phyloP scores from a whole-genome alignment of 2,797 vertebrate species.

The Cossypha niveicapilla region DNA sequence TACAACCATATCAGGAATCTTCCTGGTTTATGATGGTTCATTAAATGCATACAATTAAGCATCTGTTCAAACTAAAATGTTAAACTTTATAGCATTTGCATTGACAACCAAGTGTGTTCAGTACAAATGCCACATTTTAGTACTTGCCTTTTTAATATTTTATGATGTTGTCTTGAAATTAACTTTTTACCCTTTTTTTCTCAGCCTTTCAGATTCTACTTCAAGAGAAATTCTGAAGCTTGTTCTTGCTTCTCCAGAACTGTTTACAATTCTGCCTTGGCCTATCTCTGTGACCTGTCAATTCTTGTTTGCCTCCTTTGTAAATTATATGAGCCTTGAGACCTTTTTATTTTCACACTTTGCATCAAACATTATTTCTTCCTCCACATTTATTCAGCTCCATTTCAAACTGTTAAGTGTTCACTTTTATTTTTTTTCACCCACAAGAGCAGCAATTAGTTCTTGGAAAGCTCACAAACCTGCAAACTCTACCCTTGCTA shows the following conservation, averaged over 20 bases:
- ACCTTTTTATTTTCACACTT: constrained; percentile 15
- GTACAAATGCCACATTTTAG: constrained; percentile 34
- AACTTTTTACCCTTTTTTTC: not conserved
- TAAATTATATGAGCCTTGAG: constrained; percentile 16
- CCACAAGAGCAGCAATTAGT: not conserved
- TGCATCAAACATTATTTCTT: not conserved
- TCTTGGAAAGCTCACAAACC: constrained; percentile 23
- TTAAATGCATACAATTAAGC: constrained; percentile 64
- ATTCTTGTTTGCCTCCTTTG: constrained; percentile 25
- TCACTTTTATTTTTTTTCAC: constrained; percentile 7
- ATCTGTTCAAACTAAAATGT: constrained; percentile 67
- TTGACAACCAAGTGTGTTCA: constrained; percentile 35
- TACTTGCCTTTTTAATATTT: constrained; percentile 28
- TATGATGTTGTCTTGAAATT: not conserved
- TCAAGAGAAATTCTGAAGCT: not conserved
- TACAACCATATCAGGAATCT: constrained; percentile 39
- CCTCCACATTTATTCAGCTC: not conserved
- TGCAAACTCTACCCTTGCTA: not conserved
- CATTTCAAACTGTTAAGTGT: constrained; percentile 32
- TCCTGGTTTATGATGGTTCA: constrained; percentile 48
- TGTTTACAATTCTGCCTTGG: not conserved
- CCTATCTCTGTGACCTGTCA: not conserved
- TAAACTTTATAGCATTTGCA: constrained; percentile 56
- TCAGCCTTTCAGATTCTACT: not conserved
- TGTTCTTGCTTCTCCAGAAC: not conserved